Conservation (phyloP, 2,113 vertebrate species). For the Pangasianodon hypophthalmus region DNA sequence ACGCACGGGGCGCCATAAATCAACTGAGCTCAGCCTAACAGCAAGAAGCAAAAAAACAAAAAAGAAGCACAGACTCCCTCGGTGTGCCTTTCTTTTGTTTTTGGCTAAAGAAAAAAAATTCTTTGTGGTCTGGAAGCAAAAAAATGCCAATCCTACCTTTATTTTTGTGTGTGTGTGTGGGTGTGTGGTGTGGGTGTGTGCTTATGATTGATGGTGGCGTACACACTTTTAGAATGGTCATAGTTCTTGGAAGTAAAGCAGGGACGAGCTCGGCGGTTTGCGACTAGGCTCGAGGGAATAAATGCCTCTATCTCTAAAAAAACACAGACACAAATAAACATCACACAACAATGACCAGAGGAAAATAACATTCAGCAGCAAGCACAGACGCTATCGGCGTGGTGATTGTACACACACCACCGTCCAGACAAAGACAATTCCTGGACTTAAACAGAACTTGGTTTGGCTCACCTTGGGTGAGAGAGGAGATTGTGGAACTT, state of each 20-base stretch:
- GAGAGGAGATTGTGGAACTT: constrained; percentile 22
- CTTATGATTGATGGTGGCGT: constrained; percentile 30
- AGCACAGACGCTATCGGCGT: not conserved
- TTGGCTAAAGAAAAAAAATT: constrained; percentile 21
- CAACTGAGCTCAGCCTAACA: constrained; percentile 19
- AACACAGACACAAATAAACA: constrained; percentile 50
- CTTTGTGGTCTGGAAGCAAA: not conserved
- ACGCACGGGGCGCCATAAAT: constrained; percentile 48
- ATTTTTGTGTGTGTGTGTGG: constrained; percentile 18
- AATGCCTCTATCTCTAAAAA: constrained; percentile 46
- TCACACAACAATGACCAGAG: constrained; percentile 32
- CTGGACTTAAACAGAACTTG: not conserved
- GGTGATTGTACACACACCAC: not conserved
- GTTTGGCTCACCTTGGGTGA: constrained; percentile 10
- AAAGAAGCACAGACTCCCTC: not conserved
- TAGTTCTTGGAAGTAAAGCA: constrained; percentile 30
- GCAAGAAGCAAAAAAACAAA: not conserved
- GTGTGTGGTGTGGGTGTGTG: not conserved
- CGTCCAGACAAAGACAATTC: not conserved
- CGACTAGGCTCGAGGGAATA: constrained; percentile 8
- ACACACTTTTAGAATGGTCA: constrained; percentile 33
- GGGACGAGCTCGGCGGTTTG: not conserved
- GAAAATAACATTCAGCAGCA: not conserved
- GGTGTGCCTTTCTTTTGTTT: constrained; percentile 32
- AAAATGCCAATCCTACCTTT: constrained; percentile 22